These are phyloP conservation scores for Macrotrachela quadricornifera DNA, from an alignment of 1,140 invertebrate genomes.

Conservation along the genomic window DNA sequence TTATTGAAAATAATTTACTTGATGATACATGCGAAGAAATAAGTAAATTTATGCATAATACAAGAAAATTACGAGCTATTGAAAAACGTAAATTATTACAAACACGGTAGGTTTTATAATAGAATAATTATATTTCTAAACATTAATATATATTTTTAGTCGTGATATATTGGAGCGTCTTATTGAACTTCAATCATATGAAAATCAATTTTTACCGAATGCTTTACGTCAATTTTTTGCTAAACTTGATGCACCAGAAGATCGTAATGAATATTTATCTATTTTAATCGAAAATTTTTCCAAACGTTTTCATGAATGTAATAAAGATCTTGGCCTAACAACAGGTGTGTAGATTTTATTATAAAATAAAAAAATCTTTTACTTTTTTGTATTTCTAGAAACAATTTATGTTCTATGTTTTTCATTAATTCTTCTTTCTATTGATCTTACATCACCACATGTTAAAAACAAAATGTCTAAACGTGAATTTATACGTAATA, in stretches of 20 bases:
- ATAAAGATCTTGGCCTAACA: slow-evolving; percentile 29
- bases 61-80: too few relatives aligned
- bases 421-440: slow-evolving; percentile 36
- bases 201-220: slow-evolving; percentile 34
- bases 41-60: too few relatives aligned
- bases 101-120: too few relatives aligned
- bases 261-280: slow-evolving; percentile 30
- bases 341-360: slow-evolving; percentile 18
- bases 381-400: slow-evolving; percentile 24
- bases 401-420: slow-evolving; percentile 35
- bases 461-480: slow-evolving; percentile 41
- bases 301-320: slow-evolving; percentile 33
- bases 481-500: slow-evolving; percentile 37
- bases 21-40: too few relatives aligned
- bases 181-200: slow-evolving; percentile 34
- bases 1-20: too few relatives aligned
- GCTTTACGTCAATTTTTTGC: slow-evolving; percentile 34
- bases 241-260: slow-evolving; percentile 30
- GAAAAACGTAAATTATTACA: too few relatives aligned
- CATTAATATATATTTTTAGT: slow-evolving; percentile 16
- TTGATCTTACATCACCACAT: slow-evolving; percentile 34
- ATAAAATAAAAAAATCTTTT: background rate
- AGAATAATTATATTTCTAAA: too few relatives aligned
- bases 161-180: slow-evolving; percentile 32
- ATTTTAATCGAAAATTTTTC: slow-evolving; percentile 35